phyloP scores from a whole-genome alignment of 1,140 invertebrate species.

The Drosophila takahashii region DNA sequence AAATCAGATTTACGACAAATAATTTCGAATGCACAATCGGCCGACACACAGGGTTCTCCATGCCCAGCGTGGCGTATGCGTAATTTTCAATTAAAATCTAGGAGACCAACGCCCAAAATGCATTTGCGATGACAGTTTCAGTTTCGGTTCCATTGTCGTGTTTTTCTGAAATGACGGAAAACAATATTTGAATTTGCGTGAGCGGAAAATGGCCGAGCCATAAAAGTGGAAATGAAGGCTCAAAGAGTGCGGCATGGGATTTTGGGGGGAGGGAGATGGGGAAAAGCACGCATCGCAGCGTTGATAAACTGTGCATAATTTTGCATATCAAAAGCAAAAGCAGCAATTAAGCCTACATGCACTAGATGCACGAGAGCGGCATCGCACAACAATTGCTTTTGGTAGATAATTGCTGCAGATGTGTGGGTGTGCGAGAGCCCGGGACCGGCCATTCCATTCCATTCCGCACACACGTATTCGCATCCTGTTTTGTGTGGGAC shows the following conservation, averaged over 20 bases:
- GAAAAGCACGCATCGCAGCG: conserved; percentile 54
- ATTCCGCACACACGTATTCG: conserved; percentile 10
- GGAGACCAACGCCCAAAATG: conserved; percentile 38
- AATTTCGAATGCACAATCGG: conserved; percentile 7
- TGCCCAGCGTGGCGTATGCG: conserved; percentile 44
- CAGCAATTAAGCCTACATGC: conserved; percentile 72
- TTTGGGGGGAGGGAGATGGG: neutral
- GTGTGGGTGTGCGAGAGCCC: conserved; percentile 11
- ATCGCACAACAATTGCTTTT: conserved; percentile 64
- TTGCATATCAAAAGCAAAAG: conserved; percentile 78
- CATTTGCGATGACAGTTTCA: conserved; percentile 43
- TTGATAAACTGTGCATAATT: conserved; percentile 79
- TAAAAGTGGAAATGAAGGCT: conserved; percentile 25
- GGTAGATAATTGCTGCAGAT: conserved; percentile 66
- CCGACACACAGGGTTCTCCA: conserved; percentile 1
- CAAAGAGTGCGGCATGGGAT: conserved; percentile 6
- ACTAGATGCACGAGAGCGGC: conserved; percentile 49
- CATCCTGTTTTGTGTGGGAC: conserved; percentile 66
- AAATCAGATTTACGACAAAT: conserved; percentile 23
- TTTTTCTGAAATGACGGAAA: conserved; percentile 52
- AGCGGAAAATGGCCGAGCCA: conserved; percentile 37
- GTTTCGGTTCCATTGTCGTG: conserved; percentile 32
- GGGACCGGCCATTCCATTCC: neutral
- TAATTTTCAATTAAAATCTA: conserved; percentile 64
- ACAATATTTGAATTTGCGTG: conserved; percentile 50